Base-by-base conservation (phyloP, 2,113 vertebrate species). In the Chionodraco myersi region DNA sequence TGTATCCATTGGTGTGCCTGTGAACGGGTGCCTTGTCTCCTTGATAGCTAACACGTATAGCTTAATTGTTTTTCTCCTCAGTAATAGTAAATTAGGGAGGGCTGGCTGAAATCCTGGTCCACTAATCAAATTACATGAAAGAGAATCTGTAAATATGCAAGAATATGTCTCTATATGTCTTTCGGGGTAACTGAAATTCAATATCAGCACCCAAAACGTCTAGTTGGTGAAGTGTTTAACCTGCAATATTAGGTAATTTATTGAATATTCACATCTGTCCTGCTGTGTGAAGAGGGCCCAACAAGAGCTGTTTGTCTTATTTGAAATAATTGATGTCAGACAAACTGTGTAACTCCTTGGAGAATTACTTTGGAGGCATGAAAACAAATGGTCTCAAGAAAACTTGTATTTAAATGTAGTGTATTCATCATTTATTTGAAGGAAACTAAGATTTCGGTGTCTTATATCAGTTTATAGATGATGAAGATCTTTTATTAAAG, bases 11-110 rank as follows among this genome's bases (percentile, higher is more conserved):
- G 69, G 68, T 72, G 70, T 69, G 78, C 47, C 26, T 66, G 30
- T 68, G 80, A 64, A 74, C 69, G 77, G 21, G 41, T 75, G 54
- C 26, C 34, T 84, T 85, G 81, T 84, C 77, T 82, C 61, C 72
- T 80, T 75, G 77, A 89, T 83, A 82, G 60, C 87, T 65, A 75
- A 84, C 86, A 88, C 77, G 84, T 86, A 86, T 61, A 76, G 71
- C 77, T 77, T 89, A 90, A 93, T 93, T 92, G 89, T 91, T 92
- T 85, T 88, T 83, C 65, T 72, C 75, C 78, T 83, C 64, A 80
- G 78, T 80, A 75, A 88, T 51, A 56, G 65, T 88, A 86, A 82
- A 85, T 76, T 67, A 85, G 78, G 72, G 58, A 79, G 61, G 64
- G 61, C 62, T 75, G 80, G 64, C 75, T 80, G 63, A 58, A 88